A percentile compares a stretch with the other conserved stretches of the same genome.
Evolutionary conservation across 2,888 invertebrate species (phyloP).

Genomic region (Watsonalla binaria): DNA sequence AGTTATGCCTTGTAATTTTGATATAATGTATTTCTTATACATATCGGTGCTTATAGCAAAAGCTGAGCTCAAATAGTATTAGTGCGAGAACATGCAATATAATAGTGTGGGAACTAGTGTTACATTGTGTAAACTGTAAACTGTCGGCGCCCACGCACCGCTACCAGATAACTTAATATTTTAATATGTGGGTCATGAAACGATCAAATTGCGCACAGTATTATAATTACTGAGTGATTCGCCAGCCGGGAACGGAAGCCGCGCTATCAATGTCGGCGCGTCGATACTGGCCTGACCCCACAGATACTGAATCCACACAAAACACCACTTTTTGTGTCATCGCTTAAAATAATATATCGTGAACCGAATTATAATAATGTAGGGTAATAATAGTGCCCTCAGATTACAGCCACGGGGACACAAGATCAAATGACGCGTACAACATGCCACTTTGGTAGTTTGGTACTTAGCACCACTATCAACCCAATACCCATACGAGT

Average conservation of each 20-base stretch:
- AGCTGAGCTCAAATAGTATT: not conserved
- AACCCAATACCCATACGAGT: too few relatives aligned
- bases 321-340: constrained; percentile 36
- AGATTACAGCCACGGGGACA: not conserved
- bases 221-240: constrained; percentile 11
- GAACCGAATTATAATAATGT: not conserved
- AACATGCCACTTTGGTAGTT: too few relatives aligned
- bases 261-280: constrained; percentile 28
- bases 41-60: too few relatives aligned
- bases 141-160: constrained; percentile 8
- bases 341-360: not conserved
- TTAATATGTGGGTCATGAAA: constrained; percentile 30
- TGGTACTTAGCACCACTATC: too few relatives aligned
- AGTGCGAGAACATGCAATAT: not conserved
- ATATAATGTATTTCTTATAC: too few relatives aligned
- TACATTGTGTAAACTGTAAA: not conserved
- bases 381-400: not conserved
- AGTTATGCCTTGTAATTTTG: too few relatives aligned
- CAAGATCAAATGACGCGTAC: not conserved
- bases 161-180: constrained; percentile 7
- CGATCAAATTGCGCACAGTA: constrained; percentile 3
- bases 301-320: constrained; percentile 42
- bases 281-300: constrained; percentile 37
- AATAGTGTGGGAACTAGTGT: not conserved
- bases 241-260: constrained; percentile 47